Evolutionary conservation across 1,140 invertebrate species (phyloP).

Genomic region (Spodoptera frugiperda): DNA sequence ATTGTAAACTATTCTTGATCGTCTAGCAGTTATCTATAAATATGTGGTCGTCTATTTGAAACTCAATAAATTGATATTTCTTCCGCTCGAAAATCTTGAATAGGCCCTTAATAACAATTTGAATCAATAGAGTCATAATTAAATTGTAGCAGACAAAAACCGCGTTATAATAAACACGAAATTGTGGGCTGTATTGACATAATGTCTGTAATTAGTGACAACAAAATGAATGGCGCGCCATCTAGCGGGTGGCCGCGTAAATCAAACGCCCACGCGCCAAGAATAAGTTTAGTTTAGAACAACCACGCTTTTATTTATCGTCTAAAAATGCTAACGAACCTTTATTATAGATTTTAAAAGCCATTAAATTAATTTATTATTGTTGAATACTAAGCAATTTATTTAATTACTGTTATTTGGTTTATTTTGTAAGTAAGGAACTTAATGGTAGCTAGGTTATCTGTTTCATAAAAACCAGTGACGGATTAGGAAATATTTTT

Average conservation of each 20-base stretch:
- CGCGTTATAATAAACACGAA: slow-evolving; percentile 32
- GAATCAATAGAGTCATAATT: not conserved
- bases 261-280: slow-evolving; percentile 56
- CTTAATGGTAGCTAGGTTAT: too few species aligned
- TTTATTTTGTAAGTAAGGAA: not conserved
- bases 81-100: too few species aligned
- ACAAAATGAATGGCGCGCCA: slow-evolving; percentile 48
- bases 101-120: not conserved
- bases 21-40: too few species aligned
- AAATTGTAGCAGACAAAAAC: not conserved
- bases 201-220: slow-evolving; percentile 52
- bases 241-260: slow-evolving; percentile 60
- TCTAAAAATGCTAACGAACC: slow-evolving; percentile 51
- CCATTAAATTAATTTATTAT: slow-evolving; percentile 39
- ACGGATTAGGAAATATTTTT: not conserved
- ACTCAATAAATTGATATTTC: too few species aligned
- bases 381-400: not conserved
- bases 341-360: slow-evolving; percentile 42
- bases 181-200: slow-evolving; percentile 40
- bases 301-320: slow-evolving; percentile 49
- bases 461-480: not conserved
- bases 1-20: too few species aligned
- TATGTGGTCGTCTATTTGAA: too few species aligned
- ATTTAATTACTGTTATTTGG: slow-evolving; percentile 3
- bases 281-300: slow-evolving; percentile 9